Evolutionary conservation across 2,888 invertebrate genomes (phyloP).

Genomic region (Plagiodera versicolora): DNA sequence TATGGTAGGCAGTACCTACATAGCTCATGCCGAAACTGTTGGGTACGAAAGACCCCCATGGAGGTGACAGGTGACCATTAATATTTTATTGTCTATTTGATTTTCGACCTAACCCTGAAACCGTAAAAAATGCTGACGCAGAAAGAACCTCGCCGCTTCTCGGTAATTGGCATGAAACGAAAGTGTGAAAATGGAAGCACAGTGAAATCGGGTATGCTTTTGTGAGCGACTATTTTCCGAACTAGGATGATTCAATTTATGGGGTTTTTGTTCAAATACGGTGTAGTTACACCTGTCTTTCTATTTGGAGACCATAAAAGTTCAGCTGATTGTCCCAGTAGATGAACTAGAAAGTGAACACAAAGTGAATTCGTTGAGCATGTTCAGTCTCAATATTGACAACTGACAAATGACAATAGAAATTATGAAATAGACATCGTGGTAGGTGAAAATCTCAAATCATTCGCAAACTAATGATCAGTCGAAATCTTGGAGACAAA

Average conservation of each 20-base stretch:
- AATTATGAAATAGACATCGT: too few relatives aligned
- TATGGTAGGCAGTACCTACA: slow-evolving; percentile 15
- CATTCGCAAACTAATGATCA: too few relatives aligned
- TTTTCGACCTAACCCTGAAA: slow-evolving; percentile 25
- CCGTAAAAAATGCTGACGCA: slow-evolving; percentile 27
- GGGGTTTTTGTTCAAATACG: neutral
- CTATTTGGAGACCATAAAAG: too few relatives aligned
- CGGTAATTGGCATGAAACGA: slow-evolving; percentile 19
- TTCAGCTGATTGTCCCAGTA: too few relatives aligned
- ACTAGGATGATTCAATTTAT: neutral
- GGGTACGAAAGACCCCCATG: slow-evolving; percentile 32
- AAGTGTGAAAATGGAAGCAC: slow-evolving; percentile 23
- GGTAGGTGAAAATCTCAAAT: too few relatives aligned
- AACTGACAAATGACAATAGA: too few relatives aligned
- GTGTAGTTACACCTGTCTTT: too few relatives aligned
- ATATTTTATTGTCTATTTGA: slow-evolving; percentile 32
- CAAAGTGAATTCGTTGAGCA: too few relatives aligned
- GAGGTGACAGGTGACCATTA: slow-evolving; percentile 34
- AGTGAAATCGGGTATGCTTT: slow-evolving; percentile 2
- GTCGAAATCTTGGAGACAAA: too few relatives aligned
- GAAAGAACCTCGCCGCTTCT: slow-evolving; percentile 15
- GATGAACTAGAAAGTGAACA: too few relatives aligned
- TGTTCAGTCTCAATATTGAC: too few relatives aligned
- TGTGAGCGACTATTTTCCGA: neutral
- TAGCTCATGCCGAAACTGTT: slow-evolving; percentile 22